Percentiles rank a stretch among this genome's conserved stretches.
phyloP scores from a whole-genome alignment of 2,113 vertebrate genomes.

The Oncorhynchus gorbuscha region DNA sequence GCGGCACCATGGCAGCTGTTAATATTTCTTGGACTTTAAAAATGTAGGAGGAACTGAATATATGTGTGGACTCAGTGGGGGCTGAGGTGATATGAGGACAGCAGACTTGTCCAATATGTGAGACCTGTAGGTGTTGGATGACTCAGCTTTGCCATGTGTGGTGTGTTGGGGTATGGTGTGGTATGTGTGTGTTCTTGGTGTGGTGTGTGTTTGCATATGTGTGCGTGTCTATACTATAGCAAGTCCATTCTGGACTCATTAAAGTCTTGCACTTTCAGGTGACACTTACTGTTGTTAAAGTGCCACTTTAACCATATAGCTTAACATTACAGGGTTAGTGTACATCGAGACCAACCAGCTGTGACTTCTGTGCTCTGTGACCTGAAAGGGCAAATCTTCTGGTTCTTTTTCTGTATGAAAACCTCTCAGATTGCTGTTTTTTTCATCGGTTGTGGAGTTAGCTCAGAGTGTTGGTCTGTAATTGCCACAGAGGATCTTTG shows the following conservation, averaged over 20 bases:
- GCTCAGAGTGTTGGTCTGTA: background rate
- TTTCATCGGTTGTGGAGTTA: background rate
- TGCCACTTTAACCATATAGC: background rate
- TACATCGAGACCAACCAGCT: background rate
- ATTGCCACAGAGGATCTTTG: background rate
- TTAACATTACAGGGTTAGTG: background rate
- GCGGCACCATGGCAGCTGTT: constrained; percentile 47
- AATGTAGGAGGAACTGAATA: constrained; percentile 44
- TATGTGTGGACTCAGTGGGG: constrained; percentile 27
- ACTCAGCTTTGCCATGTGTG: background rate
- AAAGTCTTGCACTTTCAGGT: background rate
- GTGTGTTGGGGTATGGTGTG: constrained; percentile 30
- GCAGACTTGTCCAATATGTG: background rate
- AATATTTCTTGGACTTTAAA: constrained; percentile 62
- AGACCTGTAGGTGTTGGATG: too few relatives aligned
- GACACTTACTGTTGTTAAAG: background rate
- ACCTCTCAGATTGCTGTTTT: background rate
- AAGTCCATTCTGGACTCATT: background rate
- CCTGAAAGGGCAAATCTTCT: background rate
- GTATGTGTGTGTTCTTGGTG: constrained; percentile 38
- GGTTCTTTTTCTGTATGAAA: background rate
- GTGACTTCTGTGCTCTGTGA: background rate
- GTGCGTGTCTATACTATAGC: background rate
- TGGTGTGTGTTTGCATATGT: constrained; percentile 48
- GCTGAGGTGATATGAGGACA: constrained; percentile 36